Evolutionary conservation across 2,888 invertebrate genomes (phyloP).

Genomic region (Bhutanitis thaidina): DNA sequence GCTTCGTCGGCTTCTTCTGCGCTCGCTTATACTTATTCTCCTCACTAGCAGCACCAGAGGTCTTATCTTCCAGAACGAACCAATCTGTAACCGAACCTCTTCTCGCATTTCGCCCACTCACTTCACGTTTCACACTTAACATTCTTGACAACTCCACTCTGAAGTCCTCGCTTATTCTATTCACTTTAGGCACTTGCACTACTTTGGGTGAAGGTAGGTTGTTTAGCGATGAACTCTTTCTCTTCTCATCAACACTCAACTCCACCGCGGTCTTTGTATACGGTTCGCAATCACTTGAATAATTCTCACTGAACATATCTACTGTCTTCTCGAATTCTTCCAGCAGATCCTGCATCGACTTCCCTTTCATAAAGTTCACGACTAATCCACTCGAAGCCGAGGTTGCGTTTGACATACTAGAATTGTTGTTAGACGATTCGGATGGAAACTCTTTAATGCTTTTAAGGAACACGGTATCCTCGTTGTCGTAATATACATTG

Average conservation of each 20-base stretch:
- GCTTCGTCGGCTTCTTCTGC: constrained; percentile 56
- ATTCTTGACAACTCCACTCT: constrained; percentile 54
- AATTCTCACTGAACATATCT: constrained; percentile 68
- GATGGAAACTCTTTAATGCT: constrained; percentile 54
- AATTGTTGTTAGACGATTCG: constrained; percentile 50
- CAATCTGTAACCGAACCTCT: constrained; percentile 72
- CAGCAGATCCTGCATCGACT: constrained; percentile 60
- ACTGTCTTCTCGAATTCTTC: constrained; percentile 65
- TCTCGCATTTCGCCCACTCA: constrained; percentile 37
- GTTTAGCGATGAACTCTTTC: constrained; percentile 62
- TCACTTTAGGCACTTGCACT: constrained; percentile 57
- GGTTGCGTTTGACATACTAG: constrained; percentile 54
- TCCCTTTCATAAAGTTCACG: constrained; percentile 52
- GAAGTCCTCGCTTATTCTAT: constrained; percentile 63
- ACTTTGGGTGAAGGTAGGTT: constrained; percentile 62
- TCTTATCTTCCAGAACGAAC: constrained; percentile 63
- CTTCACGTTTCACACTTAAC: constrained; percentile 43
- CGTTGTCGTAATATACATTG: constrained; percentile 59
- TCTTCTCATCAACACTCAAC: constrained; percentile 43
- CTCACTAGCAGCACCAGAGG: constrained; percentile 26
- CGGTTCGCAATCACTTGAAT: constrained; percentile 67
- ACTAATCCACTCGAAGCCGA: constrained; percentile 56
- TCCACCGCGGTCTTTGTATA: constrained; percentile 51
- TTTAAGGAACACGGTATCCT: constrained; percentile 55
- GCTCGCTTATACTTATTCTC: constrained; percentile 58